These are phyloP conservation scores for Poecile montanus DNA, from an alignment of 2,797 vertebrate species.

Conservation along the genomic window DNA sequence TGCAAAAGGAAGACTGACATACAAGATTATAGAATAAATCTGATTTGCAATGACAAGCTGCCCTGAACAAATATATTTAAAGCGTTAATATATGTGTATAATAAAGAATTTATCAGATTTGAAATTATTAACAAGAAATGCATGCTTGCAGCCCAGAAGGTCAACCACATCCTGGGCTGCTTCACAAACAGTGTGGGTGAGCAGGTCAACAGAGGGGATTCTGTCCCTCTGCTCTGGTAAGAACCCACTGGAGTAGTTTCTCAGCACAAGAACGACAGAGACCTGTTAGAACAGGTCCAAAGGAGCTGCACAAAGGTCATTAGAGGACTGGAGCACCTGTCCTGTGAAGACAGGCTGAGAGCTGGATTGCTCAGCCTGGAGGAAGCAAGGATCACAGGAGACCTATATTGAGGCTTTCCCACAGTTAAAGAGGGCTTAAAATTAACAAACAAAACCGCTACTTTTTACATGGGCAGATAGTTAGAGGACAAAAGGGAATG, in stretches of 20 bases:
- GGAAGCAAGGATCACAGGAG: background rate
- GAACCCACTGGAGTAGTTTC: background rate
- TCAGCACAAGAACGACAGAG: background rate
- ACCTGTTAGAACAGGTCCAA: fast-evolving
- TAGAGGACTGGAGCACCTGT: background rate
- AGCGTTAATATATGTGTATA: background rate
- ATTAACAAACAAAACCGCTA: fast-evolving
- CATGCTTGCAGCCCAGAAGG: background rate
- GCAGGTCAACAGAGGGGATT: background rate
- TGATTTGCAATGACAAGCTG: background rate
- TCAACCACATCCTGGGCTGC: background rate
- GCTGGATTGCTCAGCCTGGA: background rate
- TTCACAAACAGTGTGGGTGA: background rate
- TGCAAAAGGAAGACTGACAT: background rate
- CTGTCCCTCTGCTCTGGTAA: background rate
- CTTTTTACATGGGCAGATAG: background rate
- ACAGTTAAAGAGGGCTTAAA: background rate
- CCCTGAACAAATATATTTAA: background rate
- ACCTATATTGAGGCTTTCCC: fast-evolving
- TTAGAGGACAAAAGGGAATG: background rate
- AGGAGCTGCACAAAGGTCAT: background rate
- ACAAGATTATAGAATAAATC: background rate
- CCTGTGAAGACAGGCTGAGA: background rate
- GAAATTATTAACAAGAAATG: background rate
- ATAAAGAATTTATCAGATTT: background rate